Evolutionary conservation across 2,113 vertebrate species (phyloP).

Genomic region (Heliornis fulica): DNA sequence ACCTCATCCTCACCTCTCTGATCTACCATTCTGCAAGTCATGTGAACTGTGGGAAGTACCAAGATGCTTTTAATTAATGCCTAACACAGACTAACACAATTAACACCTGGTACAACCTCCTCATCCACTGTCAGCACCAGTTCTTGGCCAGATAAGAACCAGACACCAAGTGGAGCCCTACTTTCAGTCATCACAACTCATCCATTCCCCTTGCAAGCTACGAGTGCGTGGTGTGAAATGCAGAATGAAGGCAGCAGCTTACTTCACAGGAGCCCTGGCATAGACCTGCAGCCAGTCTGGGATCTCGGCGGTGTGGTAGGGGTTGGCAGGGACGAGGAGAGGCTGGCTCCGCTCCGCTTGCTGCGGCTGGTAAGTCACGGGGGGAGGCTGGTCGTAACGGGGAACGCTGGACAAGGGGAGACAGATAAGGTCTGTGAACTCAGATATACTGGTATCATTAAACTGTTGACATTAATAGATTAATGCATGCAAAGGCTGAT

Average conservation of each 20-base stretch:
- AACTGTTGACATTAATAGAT: accelerated
- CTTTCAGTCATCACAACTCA: accelerated
- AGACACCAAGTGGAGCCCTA: accelerated
- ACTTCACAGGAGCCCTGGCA: conserved; percentile 96
- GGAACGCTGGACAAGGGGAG: conserved; percentile 80
- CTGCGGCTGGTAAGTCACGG: conserved; percentile 89
- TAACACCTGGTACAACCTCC: not conserved
- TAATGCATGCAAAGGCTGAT: accelerated
- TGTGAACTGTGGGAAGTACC: not conserved
- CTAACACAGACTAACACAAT: accelerated
- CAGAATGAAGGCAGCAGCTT: conserved; percentile 16
- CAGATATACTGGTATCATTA: not conserved
- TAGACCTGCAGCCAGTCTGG: conserved; percentile 99
- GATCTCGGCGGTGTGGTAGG: conserved; percentile 95
- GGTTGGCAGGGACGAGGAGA: conserved; percentile 95
- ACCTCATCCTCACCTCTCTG: not conserved
- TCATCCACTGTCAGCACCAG: accelerated
- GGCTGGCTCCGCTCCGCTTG: conserved; percentile 86
- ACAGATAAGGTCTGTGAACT: not conserved
- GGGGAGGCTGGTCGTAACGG: conserved; percentile 96
- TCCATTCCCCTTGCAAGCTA: not conserved
- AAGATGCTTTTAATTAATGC: not conserved
- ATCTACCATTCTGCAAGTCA: not conserved
- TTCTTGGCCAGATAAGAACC: accelerated
- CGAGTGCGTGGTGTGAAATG: not conserved